A percentile compares a stretch with the other conserved stretches of the same genome.
phyloP scores from a whole-genome alignment of 2,113 vertebrate species.

The Rhinopomastus cyanomelas region DNA sequence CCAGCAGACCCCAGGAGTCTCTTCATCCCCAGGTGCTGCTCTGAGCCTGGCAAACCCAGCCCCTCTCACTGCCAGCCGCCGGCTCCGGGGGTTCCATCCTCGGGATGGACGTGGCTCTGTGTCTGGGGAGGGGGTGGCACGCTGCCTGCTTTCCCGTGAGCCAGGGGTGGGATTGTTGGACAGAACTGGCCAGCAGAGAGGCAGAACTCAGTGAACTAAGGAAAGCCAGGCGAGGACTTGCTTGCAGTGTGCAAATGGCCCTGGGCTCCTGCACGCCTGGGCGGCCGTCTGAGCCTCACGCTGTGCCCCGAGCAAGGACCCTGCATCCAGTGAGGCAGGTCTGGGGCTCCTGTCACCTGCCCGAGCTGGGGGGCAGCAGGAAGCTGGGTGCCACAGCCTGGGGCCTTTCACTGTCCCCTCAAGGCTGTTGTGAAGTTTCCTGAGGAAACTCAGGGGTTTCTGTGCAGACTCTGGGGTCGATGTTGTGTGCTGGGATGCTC shows the following conservation, averaged over 20 bases:
- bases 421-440: not conserved
- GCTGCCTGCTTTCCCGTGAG: too few relatives aligned
- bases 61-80: too few relatives aligned
- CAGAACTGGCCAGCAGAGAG: slow-evolving; percentile 29
- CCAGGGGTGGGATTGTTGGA: slow-evolving; percentile 19
- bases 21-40: too few relatives aligned
- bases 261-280: not conserved
- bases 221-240: not conserved
- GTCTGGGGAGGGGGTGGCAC: too few relatives aligned
- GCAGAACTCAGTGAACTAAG: not conserved
- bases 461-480: not conserved
- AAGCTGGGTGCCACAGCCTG: fast-evolving
- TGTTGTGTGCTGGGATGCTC: fast-evolving
- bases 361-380: not conserved
- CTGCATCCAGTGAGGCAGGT: fast-evolving
- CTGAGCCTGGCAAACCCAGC: too few relatives aligned
- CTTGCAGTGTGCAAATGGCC: fast-evolving
- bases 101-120: too few relatives aligned
- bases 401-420: fast-evolving
- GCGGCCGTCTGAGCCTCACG: fast-evolving
- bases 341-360: not conserved
- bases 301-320: not conserved
- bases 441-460: fast-evolving
- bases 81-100: too few relatives aligned
- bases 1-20: too few relatives aligned